These are phyloP conservation scores for Proterorhinus semilunaris DNA, from an alignment of 2,113 vertebrate species.

Conservation along the genomic window DNA sequence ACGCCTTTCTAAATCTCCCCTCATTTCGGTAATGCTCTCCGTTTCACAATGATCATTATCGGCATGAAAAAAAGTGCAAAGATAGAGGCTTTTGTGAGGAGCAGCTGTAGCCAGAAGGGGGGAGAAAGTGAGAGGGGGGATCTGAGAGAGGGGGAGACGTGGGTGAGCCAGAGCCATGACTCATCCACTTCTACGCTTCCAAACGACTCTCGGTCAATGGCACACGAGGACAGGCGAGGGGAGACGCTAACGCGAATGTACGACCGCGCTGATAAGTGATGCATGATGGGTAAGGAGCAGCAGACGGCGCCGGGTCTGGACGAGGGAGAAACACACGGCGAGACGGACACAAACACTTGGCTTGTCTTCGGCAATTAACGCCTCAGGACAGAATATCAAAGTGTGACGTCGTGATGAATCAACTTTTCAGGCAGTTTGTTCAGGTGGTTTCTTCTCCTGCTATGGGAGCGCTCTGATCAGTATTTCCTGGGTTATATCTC, in stretches of 20 bases:
- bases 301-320: neutral
- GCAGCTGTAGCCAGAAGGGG: constrained; percentile 22
- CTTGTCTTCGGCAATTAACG: too few species aligned
- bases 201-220: neutral
- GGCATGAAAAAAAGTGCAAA: constrained; percentile 4
- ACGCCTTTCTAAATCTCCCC: constrained; percentile 6
- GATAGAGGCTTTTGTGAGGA: constrained; percentile 20
- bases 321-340: too few species aligned
- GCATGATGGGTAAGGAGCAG: neutral
- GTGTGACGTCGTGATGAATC: too few species aligned
- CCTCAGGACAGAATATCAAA: too few species aligned
- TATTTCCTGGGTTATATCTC: too few species aligned
- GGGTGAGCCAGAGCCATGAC: constrained; percentile 40
- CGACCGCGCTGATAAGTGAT: neutral
- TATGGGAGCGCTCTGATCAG: too few species aligned
- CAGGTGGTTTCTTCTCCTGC: too few species aligned
- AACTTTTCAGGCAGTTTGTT: too few species aligned
- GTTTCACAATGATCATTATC: constrained; percentile 32
- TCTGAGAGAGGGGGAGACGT: constrained; percentile 17
- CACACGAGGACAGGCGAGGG: neutral
- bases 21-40: constrained; percentile 15
- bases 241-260: neutral
- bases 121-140: constrained; percentile 20
- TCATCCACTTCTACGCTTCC: constrained; percentile 26
- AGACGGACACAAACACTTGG: too few species aligned